Evolutionary conservation across 2,113 vertebrate genomes (phyloP).

Genomic region (Psittacula cyanocephala): DNA sequence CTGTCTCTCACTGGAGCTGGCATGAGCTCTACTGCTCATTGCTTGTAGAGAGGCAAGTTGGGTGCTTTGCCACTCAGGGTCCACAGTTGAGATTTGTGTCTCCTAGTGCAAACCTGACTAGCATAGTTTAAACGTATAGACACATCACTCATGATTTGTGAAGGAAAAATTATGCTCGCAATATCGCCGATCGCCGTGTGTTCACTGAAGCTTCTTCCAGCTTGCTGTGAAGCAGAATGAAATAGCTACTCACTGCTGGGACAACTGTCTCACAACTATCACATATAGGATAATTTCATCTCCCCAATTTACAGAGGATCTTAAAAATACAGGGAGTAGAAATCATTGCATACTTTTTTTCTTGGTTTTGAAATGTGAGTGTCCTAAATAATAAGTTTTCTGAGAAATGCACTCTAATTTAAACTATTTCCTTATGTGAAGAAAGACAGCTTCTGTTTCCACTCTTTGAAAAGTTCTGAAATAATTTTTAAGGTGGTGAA

Average conservation of each 20-base stretch:
- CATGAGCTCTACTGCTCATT: background rate
- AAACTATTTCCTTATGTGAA: background rate
- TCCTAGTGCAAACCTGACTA: background rate
- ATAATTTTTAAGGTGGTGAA: background rate
- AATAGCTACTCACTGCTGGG: background rate
- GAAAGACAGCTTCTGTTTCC: background rate
- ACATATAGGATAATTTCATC: background rate
- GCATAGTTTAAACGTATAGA: background rate
- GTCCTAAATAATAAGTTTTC: background rate
- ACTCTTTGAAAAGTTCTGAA: background rate
- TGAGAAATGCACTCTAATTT: background rate
- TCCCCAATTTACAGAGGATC: background rate
- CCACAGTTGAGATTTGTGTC: accelerated
- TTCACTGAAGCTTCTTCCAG: background rate
- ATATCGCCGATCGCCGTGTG: background rate
- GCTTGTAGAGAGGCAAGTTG: accelerated
- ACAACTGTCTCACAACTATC: background rate
- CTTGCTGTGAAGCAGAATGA: background rate
- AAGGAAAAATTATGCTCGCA: background rate
- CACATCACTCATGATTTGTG: background rate
- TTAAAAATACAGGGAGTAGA: background rate
- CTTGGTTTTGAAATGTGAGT: background rate
- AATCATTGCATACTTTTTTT: background rate
- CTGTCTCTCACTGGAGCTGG: accelerated
- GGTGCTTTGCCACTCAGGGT: background rate